phyloP scores from a whole-genome alignment of 2,113 vertebrate genomes.

The Rostratula benghalensis region DNA sequence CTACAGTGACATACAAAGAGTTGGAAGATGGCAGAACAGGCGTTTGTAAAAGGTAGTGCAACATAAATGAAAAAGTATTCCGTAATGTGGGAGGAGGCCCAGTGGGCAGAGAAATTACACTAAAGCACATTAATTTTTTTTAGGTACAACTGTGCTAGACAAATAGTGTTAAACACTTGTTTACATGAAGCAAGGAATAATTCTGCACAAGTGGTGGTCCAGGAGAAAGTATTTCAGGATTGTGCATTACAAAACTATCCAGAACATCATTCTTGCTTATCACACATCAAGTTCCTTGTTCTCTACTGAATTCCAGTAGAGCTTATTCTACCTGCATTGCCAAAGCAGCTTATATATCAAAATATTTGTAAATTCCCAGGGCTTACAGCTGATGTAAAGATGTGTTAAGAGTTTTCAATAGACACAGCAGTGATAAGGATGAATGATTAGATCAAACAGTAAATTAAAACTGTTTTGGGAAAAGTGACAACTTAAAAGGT shows the following conservation, averaged over 20 bases:
- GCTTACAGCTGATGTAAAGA: not conserved
- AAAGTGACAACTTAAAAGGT: conserved; percentile 17
- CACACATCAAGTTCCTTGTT: not conserved
- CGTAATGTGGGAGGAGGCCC: not conserved
- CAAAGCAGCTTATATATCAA: not conserved
- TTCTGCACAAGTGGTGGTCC: not conserved
- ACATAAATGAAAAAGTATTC: not conserved
- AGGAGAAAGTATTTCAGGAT: not conserved
- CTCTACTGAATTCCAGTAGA: not conserved
- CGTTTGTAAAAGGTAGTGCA: not conserved
- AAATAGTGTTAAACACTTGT: not conserved
- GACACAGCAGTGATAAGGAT: not conserved
- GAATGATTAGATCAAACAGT: conserved; percentile 40
- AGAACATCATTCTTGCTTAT: not conserved
- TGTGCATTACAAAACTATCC: not conserved
- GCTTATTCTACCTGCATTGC: not conserved
- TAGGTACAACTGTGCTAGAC: not conserved
- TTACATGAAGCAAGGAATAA: not conserved
- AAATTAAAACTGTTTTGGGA: conserved; percentile 50
- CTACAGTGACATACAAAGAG: not conserved
- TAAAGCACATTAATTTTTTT: not conserved
- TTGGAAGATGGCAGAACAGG: not conserved
- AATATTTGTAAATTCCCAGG: not conserved
- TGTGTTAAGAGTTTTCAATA: not conserved
- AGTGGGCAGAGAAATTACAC: not conserved